Percentiles rank a stretch among this genome's conserved stretches.
Evolutionary conservation across 92 coral and sea anemone genomes (phyloP).

Genomic region (Micromussa lordhowensis): DNA sequence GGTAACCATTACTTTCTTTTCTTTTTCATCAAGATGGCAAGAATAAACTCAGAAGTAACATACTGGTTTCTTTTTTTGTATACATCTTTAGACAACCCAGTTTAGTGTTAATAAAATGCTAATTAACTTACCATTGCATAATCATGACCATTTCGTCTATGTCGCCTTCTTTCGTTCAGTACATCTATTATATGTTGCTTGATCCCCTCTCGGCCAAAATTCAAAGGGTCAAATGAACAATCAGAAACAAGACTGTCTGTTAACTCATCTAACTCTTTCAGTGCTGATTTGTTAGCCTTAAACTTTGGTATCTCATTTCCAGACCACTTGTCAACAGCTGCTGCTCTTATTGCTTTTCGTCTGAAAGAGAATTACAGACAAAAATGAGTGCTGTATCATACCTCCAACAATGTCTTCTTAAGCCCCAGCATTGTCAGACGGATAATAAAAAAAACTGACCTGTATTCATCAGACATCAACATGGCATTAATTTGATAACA

Average conservation of each 20-base stretch:
- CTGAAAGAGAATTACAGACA: not conserved
- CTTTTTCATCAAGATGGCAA: too few species aligned
- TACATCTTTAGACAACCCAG: not conserved
- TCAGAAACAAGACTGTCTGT: constrained; percentile 7
- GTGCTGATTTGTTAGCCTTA: not conserved
- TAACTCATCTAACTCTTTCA: constrained; percentile 5
- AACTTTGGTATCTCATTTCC: constrained; percentile 43
- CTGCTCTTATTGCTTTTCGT: constrained; percentile 27
- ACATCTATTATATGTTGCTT: constrained; percentile 37
- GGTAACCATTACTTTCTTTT: too few species aligned
- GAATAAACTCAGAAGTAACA: not conserved
- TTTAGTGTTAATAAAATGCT: not conserved
- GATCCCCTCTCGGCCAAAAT: constrained; percentile 33
- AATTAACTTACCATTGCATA: constrained; percentile 9
- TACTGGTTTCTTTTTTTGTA: not conserved
- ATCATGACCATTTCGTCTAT: constrained; percentile 22
- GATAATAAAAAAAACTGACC: too few species aligned
- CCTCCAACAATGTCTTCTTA: not conserved
- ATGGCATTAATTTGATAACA: not conserved
- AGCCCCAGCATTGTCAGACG: too few species aligned
- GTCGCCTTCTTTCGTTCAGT: constrained; percentile 34
- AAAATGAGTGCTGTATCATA: not conserved
- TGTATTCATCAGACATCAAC: too few species aligned
- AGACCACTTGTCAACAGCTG: constrained; percentile 21
- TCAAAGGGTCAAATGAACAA: constrained; percentile 20